These are phyloP conservation scores for Abramis brama DNA, from an alignment of 2,113 vertebrate species.

Conservation along the genomic window DNA sequence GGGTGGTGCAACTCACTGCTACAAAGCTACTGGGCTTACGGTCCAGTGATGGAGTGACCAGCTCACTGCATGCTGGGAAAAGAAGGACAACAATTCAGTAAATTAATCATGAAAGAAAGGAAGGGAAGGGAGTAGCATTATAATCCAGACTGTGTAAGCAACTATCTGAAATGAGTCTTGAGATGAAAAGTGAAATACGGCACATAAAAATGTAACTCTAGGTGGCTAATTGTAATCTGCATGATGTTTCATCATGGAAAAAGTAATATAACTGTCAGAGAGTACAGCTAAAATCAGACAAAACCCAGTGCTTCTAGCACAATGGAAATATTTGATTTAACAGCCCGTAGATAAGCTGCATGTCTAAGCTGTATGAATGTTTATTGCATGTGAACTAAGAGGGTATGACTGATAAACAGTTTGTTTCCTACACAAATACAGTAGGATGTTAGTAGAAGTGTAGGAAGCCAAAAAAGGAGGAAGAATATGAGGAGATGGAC, in stretches of 20 bases:
- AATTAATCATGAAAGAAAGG: not conserved
- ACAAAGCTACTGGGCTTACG: conserved; percentile 98
- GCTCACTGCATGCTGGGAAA: conserved; percentile 91
- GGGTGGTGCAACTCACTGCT: conserved; percentile 95
- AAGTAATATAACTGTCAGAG: not conserved
- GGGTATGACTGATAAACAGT: not conserved
- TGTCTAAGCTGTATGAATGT: not conserved
- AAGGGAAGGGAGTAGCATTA: not conserved
- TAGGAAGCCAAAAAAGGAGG: not conserved
- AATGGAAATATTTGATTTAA: conserved; percentile 2
- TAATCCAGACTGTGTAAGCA: not conserved
- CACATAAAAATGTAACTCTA: not conserved
- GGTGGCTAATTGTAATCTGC: not conserved
- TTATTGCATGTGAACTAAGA: not conserved
- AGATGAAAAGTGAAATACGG: not conserved
- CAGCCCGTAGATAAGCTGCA: not conserved
- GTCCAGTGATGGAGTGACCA: conserved; percentile 90
- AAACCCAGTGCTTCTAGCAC: not conserved
- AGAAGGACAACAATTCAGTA: not conserved
- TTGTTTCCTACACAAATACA: not conserved
- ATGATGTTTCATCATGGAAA: not conserved
- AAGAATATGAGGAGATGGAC: not conserved
- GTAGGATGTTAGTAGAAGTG: not conserved
- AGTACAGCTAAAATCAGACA: not conserved
- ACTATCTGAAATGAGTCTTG: not conserved